Base-by-base conservation (phyloP, 2,113 vertebrate genomes). In the Uropsilus gracilis region DNA sequence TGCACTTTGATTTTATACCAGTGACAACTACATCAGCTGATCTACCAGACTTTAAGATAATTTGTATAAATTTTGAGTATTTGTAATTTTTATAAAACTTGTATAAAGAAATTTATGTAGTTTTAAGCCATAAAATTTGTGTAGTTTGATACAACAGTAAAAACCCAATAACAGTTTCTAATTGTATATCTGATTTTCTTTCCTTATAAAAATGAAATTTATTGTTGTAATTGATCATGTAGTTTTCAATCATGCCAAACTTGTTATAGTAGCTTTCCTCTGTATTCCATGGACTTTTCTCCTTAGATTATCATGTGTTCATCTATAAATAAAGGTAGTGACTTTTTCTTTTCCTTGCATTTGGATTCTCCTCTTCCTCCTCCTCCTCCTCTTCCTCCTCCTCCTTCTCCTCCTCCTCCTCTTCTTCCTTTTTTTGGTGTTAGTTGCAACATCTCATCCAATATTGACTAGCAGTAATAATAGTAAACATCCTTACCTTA, bases 101-200 rank as follows among this genome's bases (percentile, higher is more conserved):
- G n/a, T n/a, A n/a, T n/a, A n/a, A n/a, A n/a, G n/a, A 72, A 24
- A 80, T 85, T 26, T 86, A 20, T 61, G 11, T 94, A 64, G 39
- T 39, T 48, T 37, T 69, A 37, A 50, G 30, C 3, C 53, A 50
- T 6, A 59, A 57, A 24, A 3, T 76, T 82, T 76, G 6, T 46
- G 8, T 44, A 30, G 68, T 86, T 48, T n/a, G 28, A 59, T 81
- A 68, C 5, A 68, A 6, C 7, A 32, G 30, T 14, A 61, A 39
- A 59, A 91, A 59, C 34, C 22, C 2, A 63, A 46, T 30, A 39
- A 8, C 53, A 32, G 72, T 82, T 77, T 34, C 20, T 89, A 73
- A 42, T 16, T 94, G 24, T 63, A 37, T 28, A 91, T 73, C 37
- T 94, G 18, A 69, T 90, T 87, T 90, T 86, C 50, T 63, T 55